Percentiles rank a stretch among this genome's conserved stretches.
Conservation (phyloP, 2,113 vertebrate genomes). For the Mionectes macconnelli region DNA sequence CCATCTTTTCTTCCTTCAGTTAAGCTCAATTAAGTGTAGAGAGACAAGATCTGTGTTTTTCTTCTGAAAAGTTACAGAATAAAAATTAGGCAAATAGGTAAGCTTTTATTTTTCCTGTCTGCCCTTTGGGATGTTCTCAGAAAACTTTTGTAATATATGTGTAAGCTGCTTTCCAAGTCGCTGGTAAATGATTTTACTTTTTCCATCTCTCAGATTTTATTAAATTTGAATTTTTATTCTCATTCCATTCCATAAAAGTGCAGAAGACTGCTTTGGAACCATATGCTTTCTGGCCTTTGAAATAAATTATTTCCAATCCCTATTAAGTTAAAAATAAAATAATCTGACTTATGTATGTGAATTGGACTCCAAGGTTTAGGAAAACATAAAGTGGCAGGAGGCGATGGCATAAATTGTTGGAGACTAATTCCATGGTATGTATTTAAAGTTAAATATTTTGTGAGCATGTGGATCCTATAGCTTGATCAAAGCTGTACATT, state of each 20-base stretch:
- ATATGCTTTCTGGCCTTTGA: constrained; percentile 33
- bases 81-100: constrained; percentile 42
- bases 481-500: constrained; percentile 47
- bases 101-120: constrained; percentile 13
- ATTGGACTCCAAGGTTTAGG: constrained; percentile 46
- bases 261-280: constrained; percentile 52
- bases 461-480: constrained; percentile 48
- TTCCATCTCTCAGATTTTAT: constrained; percentile 61
- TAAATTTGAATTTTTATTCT: constrained; percentile 65
- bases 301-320: constrained; percentile 46
- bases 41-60: constrained; percentile 47
- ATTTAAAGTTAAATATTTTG: constrained; percentile 63
- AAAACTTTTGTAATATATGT: constrained; percentile 19
- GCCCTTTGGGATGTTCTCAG: constrained; percentile 27
- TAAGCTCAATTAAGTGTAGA: constrained; percentile 62
- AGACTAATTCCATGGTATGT: constrained; percentile 48
- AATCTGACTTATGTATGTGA: constrained; percentile 43
- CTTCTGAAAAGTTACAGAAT: not conserved
- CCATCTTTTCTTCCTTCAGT: constrained; percentile 62
- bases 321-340: constrained; percentile 63
- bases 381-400: constrained; percentile 25
- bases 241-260: constrained; percentile 49
- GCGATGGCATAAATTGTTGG: constrained; percentile 17
- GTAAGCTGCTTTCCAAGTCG: not conserved
- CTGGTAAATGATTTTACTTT: constrained; percentile 39